A percentile compares a stretch with the other conserved stretches of the same genome.
These are phyloP conservation scores for Cynocephalus volans DNA, from an alignment of 2,113 vertebrate species.

Conservation along the genomic window DNA sequence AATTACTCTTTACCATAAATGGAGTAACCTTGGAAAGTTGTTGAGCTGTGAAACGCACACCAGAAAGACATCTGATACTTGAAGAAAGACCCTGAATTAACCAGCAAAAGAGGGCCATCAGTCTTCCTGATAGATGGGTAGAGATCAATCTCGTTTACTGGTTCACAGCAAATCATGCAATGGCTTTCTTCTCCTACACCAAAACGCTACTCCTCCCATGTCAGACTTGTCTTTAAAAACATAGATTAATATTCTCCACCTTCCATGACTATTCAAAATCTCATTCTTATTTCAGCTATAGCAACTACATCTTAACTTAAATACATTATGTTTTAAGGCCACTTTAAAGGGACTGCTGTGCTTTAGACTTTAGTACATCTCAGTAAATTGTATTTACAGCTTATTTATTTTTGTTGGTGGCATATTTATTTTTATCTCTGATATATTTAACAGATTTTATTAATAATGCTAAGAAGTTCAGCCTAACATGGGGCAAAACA, in stretches of 20 bases:
- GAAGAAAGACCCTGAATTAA: slow-evolving; percentile 79
- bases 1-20: slow-evolving; percentile 78
- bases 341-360: not conserved
- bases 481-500: not conserved
- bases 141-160: slow-evolving; percentile 83
- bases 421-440: slow-evolving; percentile 12
- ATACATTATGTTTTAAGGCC: not conserved
- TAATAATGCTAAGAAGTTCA: slow-evolving; percentile 1
- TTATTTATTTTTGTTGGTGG: not conserved
- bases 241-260: slow-evolving; percentile 67
- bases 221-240: slow-evolving; percentile 69
- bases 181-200: slow-evolving; percentile 51
- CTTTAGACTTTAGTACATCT: not conserved
- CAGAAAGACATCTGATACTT: slow-evolving; percentile 77
- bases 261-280: not conserved
- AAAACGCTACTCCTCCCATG: slow-evolving; percentile 34
- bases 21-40: slow-evolving; percentile 83
- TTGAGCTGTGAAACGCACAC: slow-evolving; percentile 73
- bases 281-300: slow-evolving; percentile 31
- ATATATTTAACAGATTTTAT: not conserved
- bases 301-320: slow-evolving; percentile 56
- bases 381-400: not conserved
- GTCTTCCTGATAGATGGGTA: slow-evolving; percentile 80
- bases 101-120: slow-evolving; percentile 46
- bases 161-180: slow-evolving; percentile 80